Evolutionary conservation across 2,888 invertebrate species (phyloP).

Genomic region (Apomyelois bistriatella): DNA sequence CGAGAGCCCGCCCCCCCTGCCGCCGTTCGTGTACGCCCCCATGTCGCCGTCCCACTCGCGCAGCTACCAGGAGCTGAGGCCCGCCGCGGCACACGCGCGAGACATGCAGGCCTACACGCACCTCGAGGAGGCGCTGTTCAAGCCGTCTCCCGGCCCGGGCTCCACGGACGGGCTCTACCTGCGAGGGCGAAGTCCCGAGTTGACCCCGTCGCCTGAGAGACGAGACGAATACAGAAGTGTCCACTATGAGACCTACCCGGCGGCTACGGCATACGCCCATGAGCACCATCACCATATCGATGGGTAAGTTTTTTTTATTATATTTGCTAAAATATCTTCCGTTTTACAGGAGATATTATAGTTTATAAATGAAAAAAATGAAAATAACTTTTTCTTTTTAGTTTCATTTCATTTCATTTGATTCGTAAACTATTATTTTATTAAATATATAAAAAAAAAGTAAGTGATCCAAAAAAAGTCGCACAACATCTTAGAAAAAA

Average conservation of each 20-base stretch:
- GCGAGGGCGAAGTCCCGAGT: slow-evolving; percentile 56
- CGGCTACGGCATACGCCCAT: slow-evolving; percentile 51
- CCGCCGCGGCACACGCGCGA: slow-evolving; percentile 60
- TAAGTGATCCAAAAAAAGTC: too few species aligned
- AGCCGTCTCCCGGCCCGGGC: slow-evolving; percentile 36
- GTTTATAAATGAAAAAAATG: too few species aligned
- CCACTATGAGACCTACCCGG: slow-evolving; percentile 61
- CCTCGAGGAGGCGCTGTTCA: slow-evolving; percentile 57
- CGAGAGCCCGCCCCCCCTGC: slow-evolving; percentile 63
- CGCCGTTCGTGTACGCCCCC: slow-evolving; percentile 61
- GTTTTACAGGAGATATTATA: too few species aligned
- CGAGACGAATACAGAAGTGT: slow-evolving; percentile 58
- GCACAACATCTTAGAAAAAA: too few species aligned
- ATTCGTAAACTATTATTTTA: too few species aligned
- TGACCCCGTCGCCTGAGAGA: slow-evolving; percentile 55
- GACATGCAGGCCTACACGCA: slow-evolving; percentile 71
- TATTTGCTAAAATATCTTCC: background rate
- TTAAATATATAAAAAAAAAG: too few species aligned
- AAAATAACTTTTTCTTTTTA: too few species aligned
- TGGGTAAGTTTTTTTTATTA: slow-evolving; percentile 45
- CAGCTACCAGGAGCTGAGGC: slow-evolving; percentile 75
- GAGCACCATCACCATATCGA: slow-evolving; percentile 58
- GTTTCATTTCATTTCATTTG: too few species aligned
- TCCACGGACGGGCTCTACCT: slow-evolving; percentile 56
- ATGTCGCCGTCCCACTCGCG: slow-evolving; percentile 64